Evolutionary conservation across 2,113 vertebrate species (phyloP), one percentile per base, ranked within the genome.

Genomic region (Pygoscelis antarcticus): DNA sequence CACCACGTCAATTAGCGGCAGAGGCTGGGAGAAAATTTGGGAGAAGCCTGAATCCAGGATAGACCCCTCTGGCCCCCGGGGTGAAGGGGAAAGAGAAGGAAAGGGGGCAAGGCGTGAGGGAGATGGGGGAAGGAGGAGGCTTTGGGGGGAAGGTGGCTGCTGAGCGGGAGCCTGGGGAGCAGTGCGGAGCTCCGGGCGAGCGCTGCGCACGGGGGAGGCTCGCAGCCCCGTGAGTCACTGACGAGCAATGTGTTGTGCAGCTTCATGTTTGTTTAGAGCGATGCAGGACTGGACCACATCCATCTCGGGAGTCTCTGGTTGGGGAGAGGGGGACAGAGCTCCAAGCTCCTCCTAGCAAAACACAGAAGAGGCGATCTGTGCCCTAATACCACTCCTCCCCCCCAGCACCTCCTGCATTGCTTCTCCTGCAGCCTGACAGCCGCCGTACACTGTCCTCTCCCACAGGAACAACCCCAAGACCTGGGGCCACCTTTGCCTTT

Each of bases 401-500:
- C 26, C 7, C 10, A 19, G 44, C 29, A 3, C n/a, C 71, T n/a
- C 40, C n/a, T 5, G 10, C 11, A 1, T 3, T 5, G 62, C 68
- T n/a, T 51, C 86, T 47, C 57, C 64, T 6, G 32, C 49, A 19
- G 26, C 69, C 60, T 8, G 38, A 9, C 52, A 29, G 68, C 81
- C 22, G 4, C 92, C 11, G 1, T 4, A 0, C 26, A 0, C 49
- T 6, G 17, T 49, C 76, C 26, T 44, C 46, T 46, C 52, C 71
- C 36, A 0, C 13, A 3, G 42, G 61, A 46, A 9, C 2, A 3
- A 10, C 27, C 77, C 75, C 22, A 30, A 7, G 14, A 2, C 5
- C 40, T 8, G 75, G 47, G 19, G 34, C 3, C n/a, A 1, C 32
- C 21, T 82, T 51, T 22, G 10, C 61, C 57, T 32, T 8, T 5